phyloP scores from a whole-genome alignment of 2,113 vertebrate species.

The Acanthisitta chloris region DNA sequence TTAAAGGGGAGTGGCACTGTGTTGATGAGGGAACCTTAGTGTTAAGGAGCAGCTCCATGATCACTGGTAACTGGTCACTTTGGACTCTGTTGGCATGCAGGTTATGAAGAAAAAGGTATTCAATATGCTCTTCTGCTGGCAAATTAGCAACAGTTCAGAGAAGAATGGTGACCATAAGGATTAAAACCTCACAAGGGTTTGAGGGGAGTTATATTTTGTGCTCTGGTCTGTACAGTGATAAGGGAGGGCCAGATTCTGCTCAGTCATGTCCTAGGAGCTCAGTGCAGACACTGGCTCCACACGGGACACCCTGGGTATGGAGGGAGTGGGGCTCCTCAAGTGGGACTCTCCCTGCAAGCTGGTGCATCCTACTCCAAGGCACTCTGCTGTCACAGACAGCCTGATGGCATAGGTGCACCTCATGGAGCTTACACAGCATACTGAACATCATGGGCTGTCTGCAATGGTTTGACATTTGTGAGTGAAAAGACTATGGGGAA shows the following conservation, averaged over 20 bases:
- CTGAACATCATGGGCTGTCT: not conserved
- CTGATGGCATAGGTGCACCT: not conserved
- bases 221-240: not conserved
- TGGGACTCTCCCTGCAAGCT: not conserved
- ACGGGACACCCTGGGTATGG: not conserved
- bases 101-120: not conserved
- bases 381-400: not conserved
- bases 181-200: not conserved
- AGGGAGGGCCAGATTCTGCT: not conserved
- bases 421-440: rapidly evolving
- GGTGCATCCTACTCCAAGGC: not conserved
- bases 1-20: not conserved
- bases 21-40: not conserved
- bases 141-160: not conserved
- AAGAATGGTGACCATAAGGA: not conserved
- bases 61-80: not conserved
- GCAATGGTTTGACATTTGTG: not conserved
- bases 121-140: not conserved
- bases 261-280: not conserved
- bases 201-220: not conserved
- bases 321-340: not conserved
- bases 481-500: not conserved
- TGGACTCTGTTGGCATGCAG: not conserved
- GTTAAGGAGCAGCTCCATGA: not conserved
- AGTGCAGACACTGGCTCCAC: not conserved